phyloP scores from a whole-genome alignment of 2,113 vertebrate species.

The Platysternon megacephalum region DNA sequence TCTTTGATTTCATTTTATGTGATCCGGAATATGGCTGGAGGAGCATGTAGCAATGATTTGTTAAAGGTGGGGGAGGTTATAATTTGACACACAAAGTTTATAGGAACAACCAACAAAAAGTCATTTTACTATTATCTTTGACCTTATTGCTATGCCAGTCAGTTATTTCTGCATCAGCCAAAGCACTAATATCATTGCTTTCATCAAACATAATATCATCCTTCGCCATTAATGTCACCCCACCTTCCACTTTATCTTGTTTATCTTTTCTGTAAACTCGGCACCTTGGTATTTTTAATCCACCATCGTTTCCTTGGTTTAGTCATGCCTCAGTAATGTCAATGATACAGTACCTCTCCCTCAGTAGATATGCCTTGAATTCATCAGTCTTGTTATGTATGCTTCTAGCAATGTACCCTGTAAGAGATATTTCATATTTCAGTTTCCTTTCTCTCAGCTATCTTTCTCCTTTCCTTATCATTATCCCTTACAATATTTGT shows the following conservation, averaged over 20 bases:
- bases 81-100: not conserved
- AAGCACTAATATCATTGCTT: conserved; percentile 31
- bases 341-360: not conserved
- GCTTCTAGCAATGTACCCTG: not conserved
- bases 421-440: conserved; percentile 34
- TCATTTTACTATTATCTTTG: not conserved
- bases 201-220: conserved; percentile 34
- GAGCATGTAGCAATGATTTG: not conserved
- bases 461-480: conserved; percentile 1
- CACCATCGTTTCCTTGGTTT: conserved; percentile 10
- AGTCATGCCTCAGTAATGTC: not conserved
- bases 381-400: conserved; percentile 5
- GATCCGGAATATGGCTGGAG: not conserved
- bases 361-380: not conserved
- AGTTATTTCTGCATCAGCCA: conserved; percentile 15
- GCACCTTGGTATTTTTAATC: conserved; percentile 6
- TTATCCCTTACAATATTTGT: not conserved
- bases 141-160: conserved; percentile 18
- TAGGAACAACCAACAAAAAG: conserved; percentile 3
- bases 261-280: not conserved
- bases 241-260: not conserved
- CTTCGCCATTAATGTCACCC: conserved; percentile 10
- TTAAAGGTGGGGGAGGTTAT: not conserved
- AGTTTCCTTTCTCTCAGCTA: conserved; percentile 19
- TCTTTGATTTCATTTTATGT: not conserved